Conservation (phyloP, 1,140 invertebrate genomes). For the Heliothis subflexa region DNA sequence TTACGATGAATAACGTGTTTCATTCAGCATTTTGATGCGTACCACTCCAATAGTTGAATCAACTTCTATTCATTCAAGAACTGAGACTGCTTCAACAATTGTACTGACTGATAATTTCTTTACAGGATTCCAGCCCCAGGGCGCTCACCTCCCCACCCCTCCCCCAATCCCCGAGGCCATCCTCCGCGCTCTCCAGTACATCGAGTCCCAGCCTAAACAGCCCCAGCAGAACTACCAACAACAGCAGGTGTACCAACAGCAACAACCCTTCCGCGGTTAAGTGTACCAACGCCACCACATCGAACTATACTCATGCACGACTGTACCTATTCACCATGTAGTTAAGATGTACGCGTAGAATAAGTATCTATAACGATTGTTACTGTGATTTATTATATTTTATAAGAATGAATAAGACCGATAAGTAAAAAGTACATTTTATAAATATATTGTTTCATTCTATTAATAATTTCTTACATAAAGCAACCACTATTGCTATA, state of each 20-base stretch:
- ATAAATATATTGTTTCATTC: constrained; percentile 48
- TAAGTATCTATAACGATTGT: constrained; percentile 66
- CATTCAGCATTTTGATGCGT: background rate
- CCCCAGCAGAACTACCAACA: constrained; percentile 61
- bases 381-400: constrained; percentile 80
- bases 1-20: background rate
- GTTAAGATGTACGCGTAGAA: constrained; percentile 47
- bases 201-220: constrained; percentile 78
- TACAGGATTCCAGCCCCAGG: constrained; percentile 87
- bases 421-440: constrained; percentile 56
- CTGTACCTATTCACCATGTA: constrained; percentile 47
- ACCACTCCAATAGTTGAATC: background rate
- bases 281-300: constrained; percentile 14
- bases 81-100: background rate
- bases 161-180: constrained; percentile 90
- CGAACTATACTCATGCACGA: constrained; percentile 40
- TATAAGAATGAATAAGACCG: constrained; percentile 65
- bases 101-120: background rate
- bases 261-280: constrained; percentile 69
- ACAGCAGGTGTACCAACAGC: constrained; percentile 48
- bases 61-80: background rate
- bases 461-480: background rate
- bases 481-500: too few species aligned
- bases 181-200: constrained; percentile 87
- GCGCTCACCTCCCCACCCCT: constrained; percentile 89